A percentile compares a stretch with the other conserved stretches of the same genome.
Conservation (phyloP, 2,113 vertebrate species). For the Labeo catla region DNA sequence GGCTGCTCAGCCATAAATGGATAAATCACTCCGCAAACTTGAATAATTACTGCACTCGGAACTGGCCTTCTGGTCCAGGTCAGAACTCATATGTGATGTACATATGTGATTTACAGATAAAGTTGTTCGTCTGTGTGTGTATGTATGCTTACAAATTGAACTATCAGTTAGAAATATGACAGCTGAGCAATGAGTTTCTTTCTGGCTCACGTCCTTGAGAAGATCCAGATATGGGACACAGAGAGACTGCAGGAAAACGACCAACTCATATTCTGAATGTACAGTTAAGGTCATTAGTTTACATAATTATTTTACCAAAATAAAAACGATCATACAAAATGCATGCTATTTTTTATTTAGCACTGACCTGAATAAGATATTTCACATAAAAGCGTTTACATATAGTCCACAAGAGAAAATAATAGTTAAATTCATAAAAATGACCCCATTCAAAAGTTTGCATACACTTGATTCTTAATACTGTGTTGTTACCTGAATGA, state of each 20-base stretch:
- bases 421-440: no score
- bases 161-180: slow-evolving; percentile 27
- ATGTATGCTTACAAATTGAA: background rate
- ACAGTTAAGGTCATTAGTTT: no score
- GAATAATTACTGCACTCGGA: slow-evolving; percentile 18
- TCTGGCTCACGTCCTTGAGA: slow-evolving; percentile 19
- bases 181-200: background rate
- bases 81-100: slow-evolving; percentile 20
- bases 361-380: no score
- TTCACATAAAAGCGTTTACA: no score
- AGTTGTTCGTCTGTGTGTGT: background rate
- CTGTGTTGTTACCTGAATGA: no score
- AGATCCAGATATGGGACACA: background rate
- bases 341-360: no score
- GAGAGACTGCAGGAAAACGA: background rate
- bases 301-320: no score
- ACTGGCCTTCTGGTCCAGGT: background rate
- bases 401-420: no score
- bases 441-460: no score
- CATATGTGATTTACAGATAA: background rate
- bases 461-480: no score
- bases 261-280: background rate
- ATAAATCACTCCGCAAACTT: slow-evolving; percentile 5
- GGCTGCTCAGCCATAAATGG: background rate
- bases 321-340: no score